A percentile compares a stretch with the other conserved stretches of the same genome.
Evolutionary conservation across 2,797 vertebrate genomes (phyloP).

Genomic region (Luscinia luscinia): DNA sequence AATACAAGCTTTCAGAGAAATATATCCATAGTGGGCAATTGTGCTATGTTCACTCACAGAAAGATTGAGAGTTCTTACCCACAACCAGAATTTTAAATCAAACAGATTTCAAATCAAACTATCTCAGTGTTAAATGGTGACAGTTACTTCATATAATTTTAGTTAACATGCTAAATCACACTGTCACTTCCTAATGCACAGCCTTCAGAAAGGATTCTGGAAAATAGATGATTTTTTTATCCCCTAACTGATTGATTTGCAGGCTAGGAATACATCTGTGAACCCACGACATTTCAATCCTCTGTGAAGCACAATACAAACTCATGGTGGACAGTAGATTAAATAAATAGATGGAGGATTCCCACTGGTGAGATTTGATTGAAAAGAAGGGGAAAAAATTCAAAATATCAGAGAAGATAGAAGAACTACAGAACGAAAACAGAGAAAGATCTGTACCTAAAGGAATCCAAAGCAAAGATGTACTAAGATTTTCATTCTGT

Average conservation of each 20-base stretch:
- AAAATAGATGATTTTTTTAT: fast-evolving
- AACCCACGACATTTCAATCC: neutral
- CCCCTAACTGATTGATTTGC: neutral
- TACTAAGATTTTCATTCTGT: neutral
- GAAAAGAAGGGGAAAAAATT: neutral
- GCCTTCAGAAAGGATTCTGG: neutral
- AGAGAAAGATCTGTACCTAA: neutral
- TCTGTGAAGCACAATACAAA: neutral
- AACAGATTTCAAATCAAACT: neutral
- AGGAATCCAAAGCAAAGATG: neutral
- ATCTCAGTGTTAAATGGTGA: neutral
- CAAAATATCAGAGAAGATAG: neutral
- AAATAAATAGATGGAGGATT: neutral
- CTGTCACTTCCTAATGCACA: neutral
- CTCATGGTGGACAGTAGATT: neutral
- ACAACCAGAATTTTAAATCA: neutral
- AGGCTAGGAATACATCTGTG: neutral
- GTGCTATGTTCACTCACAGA: neutral
- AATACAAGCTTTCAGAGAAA: neutral
- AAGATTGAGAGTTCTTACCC: neutral
- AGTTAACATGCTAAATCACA: neutral
- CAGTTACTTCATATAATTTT: neutral
- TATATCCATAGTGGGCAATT: neutral
- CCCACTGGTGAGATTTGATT: neutral
- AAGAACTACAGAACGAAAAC: neutral